Evolutionary conservation across 2,888 invertebrate genomes (phyloP), one percentile per base, ranked within the genome.

Genomic region (Crepidodera aurea): DNA sequence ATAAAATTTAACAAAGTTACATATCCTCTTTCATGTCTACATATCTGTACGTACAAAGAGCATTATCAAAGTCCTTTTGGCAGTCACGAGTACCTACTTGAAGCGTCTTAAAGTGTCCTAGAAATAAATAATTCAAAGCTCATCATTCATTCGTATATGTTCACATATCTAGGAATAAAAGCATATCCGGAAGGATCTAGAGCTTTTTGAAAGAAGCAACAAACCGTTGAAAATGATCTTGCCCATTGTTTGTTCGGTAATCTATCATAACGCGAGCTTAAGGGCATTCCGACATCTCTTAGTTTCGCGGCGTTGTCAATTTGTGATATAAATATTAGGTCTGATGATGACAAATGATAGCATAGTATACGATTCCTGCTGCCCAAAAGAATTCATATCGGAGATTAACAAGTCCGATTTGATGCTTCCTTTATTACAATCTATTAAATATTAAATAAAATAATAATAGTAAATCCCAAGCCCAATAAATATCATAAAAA

Each of bases 221-320:
- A 68, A 69, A 66, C 70, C 67, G 68, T 69, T 64, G 67, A 67
- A 71, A 71, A 73, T 73, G 71, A 73, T 73, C 70, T 71, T 53
- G 64, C 60, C 65, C 67, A 73, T 74, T 75, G 75, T 76, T 74
- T 74, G 73, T 70, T 66, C 53, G 68, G 73, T 71, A 73, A 76
- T 76, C 74, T 72, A 76, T 76, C 75, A 76, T 75, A 75, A 67
- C 65, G 61, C 56, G 55, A 34, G 61, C 71, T 73, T 73, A 72
- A 73, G 73, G 66, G 70, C 72, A 70, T 73, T 72, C 70, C 68
- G 61, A 71, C 71, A 60, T 62, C 53, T 27, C 46, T 32, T 25
- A 51, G 7, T 39, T 22, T 44, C 13, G 68, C 46, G 15, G 13
- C 25, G 56, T 56, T 67, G 56, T 25, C 56, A 68, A 68, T n/a